Percentiles rank a stretch among this genome's conserved stretches.
Conservation (phyloP, 2,113 vertebrate genomes). For the Toxotes chatareus region DNA sequence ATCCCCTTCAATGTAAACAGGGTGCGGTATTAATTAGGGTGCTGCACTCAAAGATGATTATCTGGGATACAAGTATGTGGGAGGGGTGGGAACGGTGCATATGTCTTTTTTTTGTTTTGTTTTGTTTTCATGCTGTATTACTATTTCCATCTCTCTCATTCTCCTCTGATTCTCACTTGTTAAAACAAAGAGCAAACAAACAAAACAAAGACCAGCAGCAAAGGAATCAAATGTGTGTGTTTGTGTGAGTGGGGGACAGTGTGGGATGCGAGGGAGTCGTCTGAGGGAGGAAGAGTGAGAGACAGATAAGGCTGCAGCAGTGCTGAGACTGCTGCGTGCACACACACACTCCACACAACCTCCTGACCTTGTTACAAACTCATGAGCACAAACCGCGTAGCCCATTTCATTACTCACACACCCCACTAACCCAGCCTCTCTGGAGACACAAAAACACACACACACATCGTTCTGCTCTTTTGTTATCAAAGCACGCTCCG, state of each 20-base stretch:
- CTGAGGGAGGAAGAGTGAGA: constrained; percentile 27
- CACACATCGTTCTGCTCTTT: constrained; percentile 25
- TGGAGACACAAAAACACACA: constrained; percentile 12
- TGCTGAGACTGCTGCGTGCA: constrained; percentile 26
- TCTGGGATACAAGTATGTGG: constrained; percentile 25
- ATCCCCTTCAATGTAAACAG: constrained; percentile 51
- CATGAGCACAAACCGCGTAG: constrained; percentile 39
- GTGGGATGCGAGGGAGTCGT: not conserved
- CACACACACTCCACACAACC: constrained; percentile 15
- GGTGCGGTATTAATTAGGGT: constrained; percentile 48
- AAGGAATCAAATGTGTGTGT: not conserved
- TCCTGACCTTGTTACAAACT: constrained; percentile 64
- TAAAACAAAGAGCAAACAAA: not conserved
- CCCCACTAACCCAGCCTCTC: constrained; percentile 21
- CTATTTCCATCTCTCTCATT: not conserved
- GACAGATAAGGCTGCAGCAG: constrained; percentile 19
- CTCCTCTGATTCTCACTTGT: constrained; percentile 12
- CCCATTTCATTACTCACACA: constrained; percentile 51
- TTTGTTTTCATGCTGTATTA: constrained; percentile 33
- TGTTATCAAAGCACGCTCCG: constrained; percentile 18
- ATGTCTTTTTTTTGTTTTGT: not conserved
- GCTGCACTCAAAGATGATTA: constrained; percentile 44
- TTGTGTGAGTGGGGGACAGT: not conserved
- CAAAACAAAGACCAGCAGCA: not conserved
- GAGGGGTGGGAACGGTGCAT: constrained; percentile 14